A percentile compares a stretch with the other conserved stretches of the same genome.
Evolutionary conservation across 2,888 invertebrate genomes (phyloP).

Genomic region (Merodon equestris): DNA sequence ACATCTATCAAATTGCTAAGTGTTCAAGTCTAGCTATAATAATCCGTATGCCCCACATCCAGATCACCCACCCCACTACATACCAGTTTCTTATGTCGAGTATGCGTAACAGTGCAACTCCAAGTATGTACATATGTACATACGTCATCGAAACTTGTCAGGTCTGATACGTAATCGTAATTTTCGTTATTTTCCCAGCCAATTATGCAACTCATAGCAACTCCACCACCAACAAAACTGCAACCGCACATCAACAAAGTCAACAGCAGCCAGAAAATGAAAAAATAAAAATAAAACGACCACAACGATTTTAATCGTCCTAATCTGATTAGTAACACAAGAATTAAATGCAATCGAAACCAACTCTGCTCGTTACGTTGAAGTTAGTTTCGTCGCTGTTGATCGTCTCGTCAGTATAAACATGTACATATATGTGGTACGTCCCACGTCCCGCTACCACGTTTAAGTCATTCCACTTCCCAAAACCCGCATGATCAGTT

Average conservation of each 20-base stretch:
- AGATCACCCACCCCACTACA: too few relatives aligned
- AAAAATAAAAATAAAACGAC: conserved; percentile 10
- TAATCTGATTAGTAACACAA: conserved; percentile 51
- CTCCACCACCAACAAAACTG: conserved; percentile 27
- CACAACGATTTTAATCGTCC: conserved; percentile 50
- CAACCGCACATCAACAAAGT: conserved; percentile 13
- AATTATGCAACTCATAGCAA: conserved; percentile 43
- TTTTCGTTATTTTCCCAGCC: conserved; percentile 26
- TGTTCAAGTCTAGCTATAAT: too few relatives aligned
- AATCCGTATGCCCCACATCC: too few relatives aligned
- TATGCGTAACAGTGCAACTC: too few relatives aligned
- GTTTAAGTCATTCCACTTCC: too few relatives aligned
- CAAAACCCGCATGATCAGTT: too few relatives aligned
- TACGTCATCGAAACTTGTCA: not conserved
- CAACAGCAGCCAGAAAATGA: conserved; percentile 1
- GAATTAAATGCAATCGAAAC: conserved; percentile 47
- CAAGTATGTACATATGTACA: too few relatives aligned
- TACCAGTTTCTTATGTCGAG: too few relatives aligned
- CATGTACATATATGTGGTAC: too few relatives aligned
- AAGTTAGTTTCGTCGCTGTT: conserved; percentile 12
- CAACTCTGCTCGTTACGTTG: conserved; percentile 11
- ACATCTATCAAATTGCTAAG: too few relatives aligned
- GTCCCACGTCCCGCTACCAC: too few relatives aligned
- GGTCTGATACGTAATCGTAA: not conserved
- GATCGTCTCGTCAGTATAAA: conserved; percentile 13